Evolutionary conservation across 2,797 vertebrate genomes (phyloP).

Genomic region (Astyanax mexicanus): DNA sequence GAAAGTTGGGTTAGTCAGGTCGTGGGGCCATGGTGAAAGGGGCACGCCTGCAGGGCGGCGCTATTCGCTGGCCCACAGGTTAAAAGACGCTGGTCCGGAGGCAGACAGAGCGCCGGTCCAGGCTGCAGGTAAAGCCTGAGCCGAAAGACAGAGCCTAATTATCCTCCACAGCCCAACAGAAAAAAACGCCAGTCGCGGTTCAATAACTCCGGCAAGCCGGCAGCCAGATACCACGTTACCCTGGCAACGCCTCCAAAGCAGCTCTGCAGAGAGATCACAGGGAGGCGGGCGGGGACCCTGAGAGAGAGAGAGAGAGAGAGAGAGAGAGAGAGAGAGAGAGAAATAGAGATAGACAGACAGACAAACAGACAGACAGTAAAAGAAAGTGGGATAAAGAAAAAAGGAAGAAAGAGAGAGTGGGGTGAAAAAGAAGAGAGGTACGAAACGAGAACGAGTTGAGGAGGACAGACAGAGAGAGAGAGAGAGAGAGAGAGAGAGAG

Average conservation of each 20-base stretch:
- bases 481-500: slow-evolving; percentile 32
- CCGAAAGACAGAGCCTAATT: slow-evolving; percentile 96
- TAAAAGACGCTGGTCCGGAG: slow-evolving; percentile 84
- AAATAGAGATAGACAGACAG: background rate
- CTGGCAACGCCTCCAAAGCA: slow-evolving; percentile 88
- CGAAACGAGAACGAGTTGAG: background rate
- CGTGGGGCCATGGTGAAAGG: slow-evolving; percentile 22
- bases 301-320: slow-evolving; percentile 10
- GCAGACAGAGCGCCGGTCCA: slow-evolving; percentile 83
- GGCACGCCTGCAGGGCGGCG: background rate
- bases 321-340: background rate
- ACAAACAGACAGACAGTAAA: background rate
- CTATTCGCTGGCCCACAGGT: slow-evolving; percentile 74
- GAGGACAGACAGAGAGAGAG: too few relatives aligned
- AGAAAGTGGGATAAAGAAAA: background rate
- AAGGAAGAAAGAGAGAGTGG: background rate
- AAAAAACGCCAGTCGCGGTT: slow-evolving; percentile 90
- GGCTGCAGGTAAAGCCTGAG: slow-evolving; percentile 89
- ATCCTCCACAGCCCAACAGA: slow-evolving; percentile 87
- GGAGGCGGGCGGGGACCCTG: slow-evolving; percentile 10
- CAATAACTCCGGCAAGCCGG: slow-evolving; percentile 96
- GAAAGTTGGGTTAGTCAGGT: slow-evolving; percentile 25
- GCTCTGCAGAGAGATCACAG: slow-evolving; percentile 71
- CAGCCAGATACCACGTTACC: slow-evolving; percentile 94
- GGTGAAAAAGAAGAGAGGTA: slow-evolving; percentile 12